Evolutionary conservation across 2,113 vertebrate species (phyloP).

Genomic region (Chloebia gouldiae): DNA sequence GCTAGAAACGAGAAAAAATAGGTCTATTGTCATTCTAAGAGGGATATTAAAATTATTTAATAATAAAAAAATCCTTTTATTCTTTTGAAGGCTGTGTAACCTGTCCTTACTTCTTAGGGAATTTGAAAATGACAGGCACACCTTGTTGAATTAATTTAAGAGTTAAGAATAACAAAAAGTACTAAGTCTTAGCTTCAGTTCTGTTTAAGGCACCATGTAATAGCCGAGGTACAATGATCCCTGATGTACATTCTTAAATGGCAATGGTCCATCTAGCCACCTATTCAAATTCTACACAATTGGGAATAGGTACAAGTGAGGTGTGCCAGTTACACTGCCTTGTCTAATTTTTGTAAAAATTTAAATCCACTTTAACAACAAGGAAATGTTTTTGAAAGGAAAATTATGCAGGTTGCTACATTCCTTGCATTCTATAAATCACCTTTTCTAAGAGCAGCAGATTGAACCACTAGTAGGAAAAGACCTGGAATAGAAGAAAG

Average conservation of each 20-base stretch:
- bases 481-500: slow-evolving; percentile 82
- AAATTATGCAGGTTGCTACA: slow-evolving; percentile 83
- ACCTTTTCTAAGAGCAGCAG: slow-evolving; percentile 82
- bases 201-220: slow-evolving; percentile 88
- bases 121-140: slow-evolving; percentile 80
- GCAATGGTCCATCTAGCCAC: slow-evolving; percentile 84
- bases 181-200: slow-evolving; percentile 84
- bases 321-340: slow-evolving; percentile 84
- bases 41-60: slow-evolving; percentile 68
- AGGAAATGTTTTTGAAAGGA: slow-evolving; percentile 77
- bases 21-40: slow-evolving; percentile 70
- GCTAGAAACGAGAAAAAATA: slow-evolving; percentile 77
- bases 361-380: slow-evolving; percentile 78
- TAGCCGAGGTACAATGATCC: slow-evolving; percentile 88
- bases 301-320: slow-evolving; percentile 78
- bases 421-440: slow-evolving; percentile 84
- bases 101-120: slow-evolving; percentile 73
- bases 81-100: slow-evolving; percentile 74
- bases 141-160: slow-evolving; percentile 77
- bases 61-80: slow-evolving; percentile 69
- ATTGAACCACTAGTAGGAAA: slow-evolving; percentile 81
- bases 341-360: slow-evolving; percentile 76
- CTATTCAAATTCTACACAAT: slow-evolving; percentile 79
- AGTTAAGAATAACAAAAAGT: slow-evolving; percentile 76
- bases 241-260: slow-evolving; percentile 88